phyloP scores from a whole-genome alignment of 1,140 invertebrate genomes.

The Drosophila arawakana region DNA sequence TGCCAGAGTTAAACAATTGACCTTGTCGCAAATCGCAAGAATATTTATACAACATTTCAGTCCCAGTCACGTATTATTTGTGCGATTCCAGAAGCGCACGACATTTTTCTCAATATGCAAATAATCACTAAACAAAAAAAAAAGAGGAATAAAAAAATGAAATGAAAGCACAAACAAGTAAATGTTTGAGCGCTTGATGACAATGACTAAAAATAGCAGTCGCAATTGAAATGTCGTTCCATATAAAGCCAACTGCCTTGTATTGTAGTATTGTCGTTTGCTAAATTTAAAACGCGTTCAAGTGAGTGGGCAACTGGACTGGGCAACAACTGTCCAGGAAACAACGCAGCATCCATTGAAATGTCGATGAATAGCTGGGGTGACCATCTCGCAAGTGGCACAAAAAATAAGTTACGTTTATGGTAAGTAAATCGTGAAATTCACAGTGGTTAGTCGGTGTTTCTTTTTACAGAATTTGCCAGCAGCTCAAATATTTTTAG shows the following conservation, averaged over 20 bases:
- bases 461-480: too few relatives aligned
- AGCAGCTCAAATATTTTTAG: too few relatives aligned
- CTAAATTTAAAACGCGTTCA: constrained; percentile 73
- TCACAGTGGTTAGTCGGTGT: neutral
- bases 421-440: constrained; percentile 6
- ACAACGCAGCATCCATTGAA: constrained; percentile 40
- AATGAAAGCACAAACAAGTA: constrained; percentile 30
- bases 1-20: constrained; percentile 32
- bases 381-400: neutral
- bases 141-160: constrained; percentile 32
- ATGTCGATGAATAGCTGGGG: constrained; percentile 35
- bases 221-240: constrained; percentile 79
- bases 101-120: constrained; percentile 65
- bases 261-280: constrained; percentile 47
- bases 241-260: constrained; percentile 64
- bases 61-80: constrained; percentile 47
- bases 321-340: constrained; percentile 58
- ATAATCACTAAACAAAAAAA: constrained; percentile 52
- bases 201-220: constrained; percentile 79
- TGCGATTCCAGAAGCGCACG: constrained; percentile 35
- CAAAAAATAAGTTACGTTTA: neutral
- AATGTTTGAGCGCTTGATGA: constrained; percentile 62
- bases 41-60: constrained; percentile 31
- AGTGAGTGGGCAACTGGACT: constrained; percentile 65
- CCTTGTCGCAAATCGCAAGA: constrained; percentile 59